A percentile compares a stretch with the other conserved stretches of the same genome.
These are phyloP conservation scores for Oedothorax gibbosus DNA, from an alignment of 1,140 invertebrate species.

Conservation along the genomic window DNA sequence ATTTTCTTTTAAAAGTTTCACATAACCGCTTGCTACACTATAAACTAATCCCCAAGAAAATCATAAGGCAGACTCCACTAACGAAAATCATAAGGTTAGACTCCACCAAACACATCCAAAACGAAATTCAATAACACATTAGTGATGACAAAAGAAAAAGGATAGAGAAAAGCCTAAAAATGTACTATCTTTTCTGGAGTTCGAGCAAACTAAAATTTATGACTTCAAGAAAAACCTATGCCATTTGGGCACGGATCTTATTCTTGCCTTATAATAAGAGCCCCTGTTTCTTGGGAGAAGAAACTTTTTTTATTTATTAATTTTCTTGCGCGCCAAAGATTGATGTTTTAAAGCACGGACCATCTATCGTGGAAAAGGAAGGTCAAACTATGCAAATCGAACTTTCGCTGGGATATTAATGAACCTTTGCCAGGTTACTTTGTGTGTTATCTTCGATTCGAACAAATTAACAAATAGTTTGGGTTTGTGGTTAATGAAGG, in stretches of 20 bases:
- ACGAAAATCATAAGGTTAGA: background rate
- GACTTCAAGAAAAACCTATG: constrained; percentile 22
- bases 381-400: constrained; percentile 38
- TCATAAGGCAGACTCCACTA: background rate
- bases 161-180: background rate
- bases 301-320: constrained; percentile 35
- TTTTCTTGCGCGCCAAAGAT: constrained; percentile 15
- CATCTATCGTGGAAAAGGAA: constrained; percentile 18
- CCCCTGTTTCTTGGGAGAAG: constrained; percentile 4
- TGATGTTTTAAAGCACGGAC: constrained; percentile 37
- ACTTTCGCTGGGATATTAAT: constrained; percentile 22
- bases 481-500: background rate
- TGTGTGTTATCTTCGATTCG: constrained; percentile 15
- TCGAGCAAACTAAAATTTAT: constrained; percentile 43
- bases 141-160: constrained; percentile 20
- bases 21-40: too few relatives aligned
- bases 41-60: background rate
- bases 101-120: constrained; percentile 1
- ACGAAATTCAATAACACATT: constrained; percentile 47
- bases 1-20: too few relatives aligned
- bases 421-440: constrained; percentile 30
- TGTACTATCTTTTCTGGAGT: background rate
- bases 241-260: constrained; percentile 23
- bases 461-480: constrained; percentile 25
- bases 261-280: constrained; percentile 23